Percentiles rank a stretch among this genome's conserved stretches.
phyloP scores from a whole-genome alignment of 2,797 vertebrate species.

The Melopsittacus undulatus region DNA sequence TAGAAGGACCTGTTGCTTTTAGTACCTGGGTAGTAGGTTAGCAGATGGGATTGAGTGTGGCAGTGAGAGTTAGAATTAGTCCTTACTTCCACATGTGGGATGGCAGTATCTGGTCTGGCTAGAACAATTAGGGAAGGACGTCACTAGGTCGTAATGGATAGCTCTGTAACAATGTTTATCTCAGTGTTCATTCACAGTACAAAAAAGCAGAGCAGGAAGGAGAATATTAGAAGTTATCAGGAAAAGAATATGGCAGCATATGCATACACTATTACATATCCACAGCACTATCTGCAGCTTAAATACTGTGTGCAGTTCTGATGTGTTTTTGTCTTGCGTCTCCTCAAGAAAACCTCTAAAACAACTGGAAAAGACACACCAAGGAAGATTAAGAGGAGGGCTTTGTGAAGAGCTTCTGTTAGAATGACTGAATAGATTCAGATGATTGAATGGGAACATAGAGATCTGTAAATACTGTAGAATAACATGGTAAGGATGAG shows the following conservation, averaged over 20 bases:
- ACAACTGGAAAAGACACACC: neutral
- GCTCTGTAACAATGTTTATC: neutral
- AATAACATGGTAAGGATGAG: neutral
- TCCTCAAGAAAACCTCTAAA: neutral
- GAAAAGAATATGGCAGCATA: neutral
- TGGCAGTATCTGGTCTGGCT: neutral
- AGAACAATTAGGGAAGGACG: neutral
- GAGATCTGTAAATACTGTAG: neutral
- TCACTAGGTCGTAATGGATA: neutral
- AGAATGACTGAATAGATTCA: neutral
- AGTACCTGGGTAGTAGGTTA: neutral
- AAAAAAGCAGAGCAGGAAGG: neutral
- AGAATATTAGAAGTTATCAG: neutral
- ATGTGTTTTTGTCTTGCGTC: neutral
- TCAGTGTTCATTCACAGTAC: neutral
- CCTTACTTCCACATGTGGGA: neutral
- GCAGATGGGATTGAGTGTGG: neutral
- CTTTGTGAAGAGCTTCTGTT: neutral
- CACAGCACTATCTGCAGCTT: neutral
- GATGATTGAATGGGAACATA: neutral
- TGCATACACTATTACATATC: rapidly evolving
- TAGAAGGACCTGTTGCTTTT: neutral
- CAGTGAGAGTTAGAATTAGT: neutral
- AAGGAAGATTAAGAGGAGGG: neutral
- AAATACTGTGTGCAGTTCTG: neutral